Evolutionary conservation across 2,888 invertebrate species (phyloP).

Genomic region (Operophtera brumata): DNA sequence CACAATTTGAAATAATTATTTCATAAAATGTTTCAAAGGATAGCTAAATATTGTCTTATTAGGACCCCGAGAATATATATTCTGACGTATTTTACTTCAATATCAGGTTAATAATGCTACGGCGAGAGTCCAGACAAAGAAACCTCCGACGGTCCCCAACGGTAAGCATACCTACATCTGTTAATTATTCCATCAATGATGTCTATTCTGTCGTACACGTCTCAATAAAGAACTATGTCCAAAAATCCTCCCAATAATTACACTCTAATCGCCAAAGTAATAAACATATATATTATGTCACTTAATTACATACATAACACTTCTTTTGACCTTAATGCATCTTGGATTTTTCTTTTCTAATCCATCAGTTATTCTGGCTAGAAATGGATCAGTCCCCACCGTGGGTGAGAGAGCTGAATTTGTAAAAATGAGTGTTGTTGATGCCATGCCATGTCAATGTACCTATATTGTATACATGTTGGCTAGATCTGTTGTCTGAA

Average conservation of each 20-base stretch:
- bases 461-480: conserved; percentile 62
- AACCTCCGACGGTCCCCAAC: conserved; percentile 94
- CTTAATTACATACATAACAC: conserved; percentile 20
- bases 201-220: conserved; percentile 22
- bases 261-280: conserved; percentile 15
- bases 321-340: conserved; percentile 62
- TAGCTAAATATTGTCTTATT: conserved; percentile 41
- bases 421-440: conserved; percentile 74
- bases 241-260: conserved; percentile 19
- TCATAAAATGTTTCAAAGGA: conserved; percentile 38
- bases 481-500: conserved; percentile 75
- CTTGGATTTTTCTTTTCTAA: conserved; percentile 70
- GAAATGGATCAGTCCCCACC: conserved; percentile 83
- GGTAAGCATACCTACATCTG: conserved; percentile 82
- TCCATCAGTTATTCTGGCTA: conserved; percentile 83
- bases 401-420: conserved; percentile 82
- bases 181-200: conserved; percentile 13
- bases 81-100: conserved; percentile 64
- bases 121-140: conserved; percentile 99
- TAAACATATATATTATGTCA: conserved; percentile 17
- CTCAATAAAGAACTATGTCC: conserved; percentile 13
- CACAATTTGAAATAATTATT: conserved; percentile 19
- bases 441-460: conserved; percentile 68
- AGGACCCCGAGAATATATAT: conserved; percentile 37
- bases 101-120: conserved; percentile 99